A percentile compares a stretch with the other conserved stretches of the same genome.
Conservation (phyloP, 30 jellyfish, hydroid and myxozoan genomes). For the Cassiopea andromeda region DNA sequence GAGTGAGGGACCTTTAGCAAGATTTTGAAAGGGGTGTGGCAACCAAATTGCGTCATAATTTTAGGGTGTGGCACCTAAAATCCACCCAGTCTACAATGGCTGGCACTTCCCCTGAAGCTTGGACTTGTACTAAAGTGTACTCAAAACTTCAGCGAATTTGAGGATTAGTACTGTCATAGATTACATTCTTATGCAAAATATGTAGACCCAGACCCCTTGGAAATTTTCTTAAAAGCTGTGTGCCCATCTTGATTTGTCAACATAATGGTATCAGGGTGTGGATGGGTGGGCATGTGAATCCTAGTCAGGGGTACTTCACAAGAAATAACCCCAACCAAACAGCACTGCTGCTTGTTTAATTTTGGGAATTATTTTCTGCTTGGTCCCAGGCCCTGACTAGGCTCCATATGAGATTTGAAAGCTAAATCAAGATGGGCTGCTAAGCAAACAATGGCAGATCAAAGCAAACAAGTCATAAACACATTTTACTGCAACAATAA, state of each 20-base stretch:
- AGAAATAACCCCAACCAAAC: neutral
- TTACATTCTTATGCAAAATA: too few species aligned
- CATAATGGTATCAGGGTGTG: conserved; percentile 12
- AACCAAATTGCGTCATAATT: too few species aligned
- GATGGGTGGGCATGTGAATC: conserved; percentile 54
- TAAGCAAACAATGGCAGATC: conserved; percentile 4
- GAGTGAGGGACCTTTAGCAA: too few species aligned
- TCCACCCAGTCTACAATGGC: too few species aligned
- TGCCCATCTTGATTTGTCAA: conserved; percentile 17
- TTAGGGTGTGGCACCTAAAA: too few species aligned
- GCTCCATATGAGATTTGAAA: conserved; percentile 30
- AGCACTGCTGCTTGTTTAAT: conserved; percentile 51
- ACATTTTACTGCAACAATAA: neutral
- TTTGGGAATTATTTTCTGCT: conserved; percentile 26
- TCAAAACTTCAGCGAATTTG: too few species aligned
- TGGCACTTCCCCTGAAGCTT: too few species aligned
- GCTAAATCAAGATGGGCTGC: conserved; percentile 12
- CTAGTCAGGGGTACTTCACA: neutral
- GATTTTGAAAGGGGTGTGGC: too few species aligned
- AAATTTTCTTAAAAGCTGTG: conserved; percentile 26
- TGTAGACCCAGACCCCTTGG: conserved; percentile 44
- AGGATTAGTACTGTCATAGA: too few species aligned
- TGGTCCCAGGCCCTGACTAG: conserved; percentile 46
- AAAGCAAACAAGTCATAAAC: conserved; percentile 14
- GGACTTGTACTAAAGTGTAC: too few species aligned